These are phyloP conservation scores for Pristionchus pacificus DNA, from an alignment of 1,140 invertebrate species.

Conservation along the genomic window DNA sequence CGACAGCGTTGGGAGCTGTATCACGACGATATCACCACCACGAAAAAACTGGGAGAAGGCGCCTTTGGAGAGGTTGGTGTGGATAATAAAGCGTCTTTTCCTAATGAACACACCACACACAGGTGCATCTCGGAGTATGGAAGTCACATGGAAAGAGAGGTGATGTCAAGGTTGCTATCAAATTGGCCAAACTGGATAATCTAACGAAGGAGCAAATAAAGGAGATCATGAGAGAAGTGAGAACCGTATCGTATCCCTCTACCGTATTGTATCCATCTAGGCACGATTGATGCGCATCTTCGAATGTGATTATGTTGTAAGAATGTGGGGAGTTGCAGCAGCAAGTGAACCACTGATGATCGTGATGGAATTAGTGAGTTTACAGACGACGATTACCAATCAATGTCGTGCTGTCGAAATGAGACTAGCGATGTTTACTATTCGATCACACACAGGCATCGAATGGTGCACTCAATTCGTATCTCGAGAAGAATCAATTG, in stretches of 20 bases:
- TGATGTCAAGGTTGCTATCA: constrained; percentile 24
- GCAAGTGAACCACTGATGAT: constrained; percentile 21
- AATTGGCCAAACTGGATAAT: constrained; percentile 10
- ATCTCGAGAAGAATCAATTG: not conserved
- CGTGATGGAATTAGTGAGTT: not conserved
- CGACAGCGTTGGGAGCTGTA: constrained; percentile 28
- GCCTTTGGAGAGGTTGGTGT: constrained; percentile 28
- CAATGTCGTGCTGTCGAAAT: not conserved
- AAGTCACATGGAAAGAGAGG: constrained; percentile 10
- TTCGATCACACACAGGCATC: too few relatives aligned
- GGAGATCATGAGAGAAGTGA: constrained; percentile 30
- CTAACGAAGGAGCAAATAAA: constrained; percentile 29
- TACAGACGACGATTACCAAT: not conserved
- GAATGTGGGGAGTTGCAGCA: constrained; percentile 31
- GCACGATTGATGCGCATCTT: constrained; percentile 31
- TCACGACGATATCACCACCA: constrained; percentile 23
- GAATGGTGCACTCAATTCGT: not conserved
- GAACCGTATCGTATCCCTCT: not conserved
- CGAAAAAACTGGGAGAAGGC: constrained; percentile 29
- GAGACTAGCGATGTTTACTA: too few relatives aligned
- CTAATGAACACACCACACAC: too few relatives aligned
- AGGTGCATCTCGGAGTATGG: constrained; percentile 21
- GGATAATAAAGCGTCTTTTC: too few relatives aligned
- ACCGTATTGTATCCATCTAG: not conserved
- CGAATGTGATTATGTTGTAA: constrained; percentile 9